Evolutionary conservation across 2,888 invertebrate species (phyloP).

Genomic region (Pristionchus maxplancki): DNA sequence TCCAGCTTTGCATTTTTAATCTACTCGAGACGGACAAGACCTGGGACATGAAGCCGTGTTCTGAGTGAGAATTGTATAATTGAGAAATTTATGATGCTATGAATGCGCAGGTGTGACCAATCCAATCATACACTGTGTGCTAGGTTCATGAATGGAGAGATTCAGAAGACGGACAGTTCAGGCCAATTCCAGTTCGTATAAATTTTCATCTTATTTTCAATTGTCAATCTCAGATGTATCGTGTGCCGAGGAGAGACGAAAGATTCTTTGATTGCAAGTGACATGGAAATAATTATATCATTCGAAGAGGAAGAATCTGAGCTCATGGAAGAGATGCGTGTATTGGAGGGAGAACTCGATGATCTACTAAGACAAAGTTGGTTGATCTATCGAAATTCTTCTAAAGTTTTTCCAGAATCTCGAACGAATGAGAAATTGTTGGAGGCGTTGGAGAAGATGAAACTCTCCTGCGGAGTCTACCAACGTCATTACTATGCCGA

Average conservation of each 20-base stretch:
- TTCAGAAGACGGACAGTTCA: not conserved
- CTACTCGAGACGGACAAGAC: not conserved
- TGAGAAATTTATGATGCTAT: not conserved
- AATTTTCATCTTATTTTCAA: too few relatives aligned
- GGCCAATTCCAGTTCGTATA: not conserved
- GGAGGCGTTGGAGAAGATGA: not conserved
- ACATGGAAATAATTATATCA: not conserved
- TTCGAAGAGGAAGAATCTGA: not conserved
- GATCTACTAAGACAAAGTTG: not conserved
- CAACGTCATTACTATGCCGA: not conserved
- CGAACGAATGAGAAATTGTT: not conserved
- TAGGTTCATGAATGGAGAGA: too few relatives aligned
- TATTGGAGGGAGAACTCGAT: not conserved
- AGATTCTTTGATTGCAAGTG: not conserved
- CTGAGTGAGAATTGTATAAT: not conserved
- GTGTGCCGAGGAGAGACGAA: not conserved
- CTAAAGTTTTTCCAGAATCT: not conserved
- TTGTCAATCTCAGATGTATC: not conserved
- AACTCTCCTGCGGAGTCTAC: not conserved
- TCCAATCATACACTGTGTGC: too few relatives aligned
- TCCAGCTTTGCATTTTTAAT: not conserved
- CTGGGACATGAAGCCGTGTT: not conserved
- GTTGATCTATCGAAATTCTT: not conserved
- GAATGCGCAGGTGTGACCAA: not conserved
- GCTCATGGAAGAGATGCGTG: not conserved